Conservation (phyloP, 2,797 vertebrate species). For the Poeciliopsis paucimaculata region DNA sequence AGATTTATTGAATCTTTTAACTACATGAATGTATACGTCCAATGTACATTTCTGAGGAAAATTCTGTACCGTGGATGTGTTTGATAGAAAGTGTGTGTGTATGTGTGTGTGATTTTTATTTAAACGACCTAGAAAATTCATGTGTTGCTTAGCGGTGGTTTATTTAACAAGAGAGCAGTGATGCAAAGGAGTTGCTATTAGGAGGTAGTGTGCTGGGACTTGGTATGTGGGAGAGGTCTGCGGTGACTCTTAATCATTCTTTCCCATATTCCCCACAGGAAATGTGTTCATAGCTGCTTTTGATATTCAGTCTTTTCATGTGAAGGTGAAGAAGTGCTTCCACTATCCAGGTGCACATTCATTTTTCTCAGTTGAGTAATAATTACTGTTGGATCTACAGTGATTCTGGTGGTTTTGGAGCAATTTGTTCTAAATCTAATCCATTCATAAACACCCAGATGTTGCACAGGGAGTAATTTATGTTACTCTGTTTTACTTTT, state of each 20-base stretch:
- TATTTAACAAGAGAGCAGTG: slow-evolving; percentile 31
- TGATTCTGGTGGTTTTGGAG: background rate
- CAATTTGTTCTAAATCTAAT: slow-evolving; percentile 18
- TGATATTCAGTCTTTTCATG: slow-evolving; percentile 23
- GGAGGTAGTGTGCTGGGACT: slow-evolving; percentile 4
- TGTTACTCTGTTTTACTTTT: slow-evolving; percentile 14
- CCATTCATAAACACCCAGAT: slow-evolving; percentile 8
- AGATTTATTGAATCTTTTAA: slow-evolving; percentile 23
- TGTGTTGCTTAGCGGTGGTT: slow-evolving; percentile 38
- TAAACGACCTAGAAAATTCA: slow-evolving; percentile 50
- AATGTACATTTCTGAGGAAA: slow-evolving; percentile 44
- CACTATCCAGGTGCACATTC: slow-evolving; percentile 19
- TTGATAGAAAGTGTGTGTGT: background rate
- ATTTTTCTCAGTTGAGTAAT: background rate
- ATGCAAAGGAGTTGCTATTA: slow-evolving; percentile 29
- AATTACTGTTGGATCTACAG: background rate
- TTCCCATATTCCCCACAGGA: slow-evolving; percentile 24
- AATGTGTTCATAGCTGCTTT: slow-evolving; percentile 10
- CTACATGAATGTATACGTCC: slow-evolving; percentile 30
- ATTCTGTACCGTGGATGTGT: slow-evolving; percentile 3
- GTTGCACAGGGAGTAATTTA: background rate
- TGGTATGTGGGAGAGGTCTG: slow-evolving; percentile 19
- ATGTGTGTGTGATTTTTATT: slow-evolving; percentile 9
- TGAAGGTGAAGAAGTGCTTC: slow-evolving; percentile 15
- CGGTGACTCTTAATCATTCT: slow-evolving; percentile 37